Conservation (phyloP, 2,113 vertebrate genomes). For the Piprites chloris region DNA sequence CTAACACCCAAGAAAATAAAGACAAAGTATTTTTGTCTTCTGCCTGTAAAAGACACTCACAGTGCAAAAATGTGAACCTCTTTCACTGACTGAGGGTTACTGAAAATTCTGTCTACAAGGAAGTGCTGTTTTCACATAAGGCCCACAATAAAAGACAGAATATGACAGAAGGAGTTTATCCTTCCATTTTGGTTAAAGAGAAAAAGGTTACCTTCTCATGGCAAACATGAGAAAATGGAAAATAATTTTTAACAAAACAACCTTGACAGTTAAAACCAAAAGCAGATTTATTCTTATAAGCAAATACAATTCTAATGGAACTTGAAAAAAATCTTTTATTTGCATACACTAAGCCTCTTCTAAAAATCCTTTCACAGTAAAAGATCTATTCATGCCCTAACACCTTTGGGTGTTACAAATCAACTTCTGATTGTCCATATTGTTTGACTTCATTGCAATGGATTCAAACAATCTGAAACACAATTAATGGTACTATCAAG, state of each 20-base stretch:
- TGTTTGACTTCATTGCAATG: background rate
- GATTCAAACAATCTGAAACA: background rate
- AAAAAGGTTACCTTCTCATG: background rate
- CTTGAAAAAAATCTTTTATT: background rate
- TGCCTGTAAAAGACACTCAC: background rate
- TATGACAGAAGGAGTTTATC: background rate
- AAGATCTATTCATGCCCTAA: background rate
- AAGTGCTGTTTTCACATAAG: background rate
- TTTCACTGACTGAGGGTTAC: background rate
- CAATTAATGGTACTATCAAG: background rate
- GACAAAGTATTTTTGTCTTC: background rate
- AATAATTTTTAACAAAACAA: background rate
- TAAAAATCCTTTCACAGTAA: background rate
- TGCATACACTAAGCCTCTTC: background rate
- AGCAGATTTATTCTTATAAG: background rate
- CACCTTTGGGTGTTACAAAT: background rate
- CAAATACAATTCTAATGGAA: background rate
- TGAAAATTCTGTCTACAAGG: background rate
- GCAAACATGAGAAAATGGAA: background rate
- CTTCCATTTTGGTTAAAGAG: background rate
- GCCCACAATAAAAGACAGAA: background rate
- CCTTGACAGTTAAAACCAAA: background rate
- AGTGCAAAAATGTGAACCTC: background rate
- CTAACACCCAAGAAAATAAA: background rate
- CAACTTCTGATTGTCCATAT: background rate